Evolutionary conservation across 2,113 vertebrate genomes (phyloP).

Genomic region (Petroica traversi): DNA sequence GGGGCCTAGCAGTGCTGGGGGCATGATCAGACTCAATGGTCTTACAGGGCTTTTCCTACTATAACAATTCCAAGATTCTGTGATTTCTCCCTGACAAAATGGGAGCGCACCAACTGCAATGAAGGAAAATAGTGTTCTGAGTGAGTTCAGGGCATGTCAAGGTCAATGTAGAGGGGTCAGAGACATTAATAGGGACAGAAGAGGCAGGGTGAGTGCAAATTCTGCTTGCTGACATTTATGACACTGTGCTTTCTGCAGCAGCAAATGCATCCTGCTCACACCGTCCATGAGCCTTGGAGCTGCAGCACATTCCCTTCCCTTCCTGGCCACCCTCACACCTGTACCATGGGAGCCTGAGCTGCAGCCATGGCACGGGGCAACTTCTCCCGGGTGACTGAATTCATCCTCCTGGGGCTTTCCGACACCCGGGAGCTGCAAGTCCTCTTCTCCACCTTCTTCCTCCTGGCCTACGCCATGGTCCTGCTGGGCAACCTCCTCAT

Average conservation of each 20-base stretch:
- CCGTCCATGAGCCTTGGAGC: not conserved
- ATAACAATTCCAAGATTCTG: not conserved
- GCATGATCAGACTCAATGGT: fast-evolving
- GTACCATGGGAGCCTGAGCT: not conserved
- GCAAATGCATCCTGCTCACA: not conserved
- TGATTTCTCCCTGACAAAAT: not conserved
- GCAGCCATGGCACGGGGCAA: slow-evolving; percentile 15
- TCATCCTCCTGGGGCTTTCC: slow-evolving; percentile 63
- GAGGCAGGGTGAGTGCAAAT: not conserved
- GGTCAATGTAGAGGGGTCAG: not conserved
- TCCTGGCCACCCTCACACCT: not conserved
- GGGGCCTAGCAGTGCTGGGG: not conserved
- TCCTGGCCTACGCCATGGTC: slow-evolving; percentile 32
- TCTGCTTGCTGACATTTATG: not conserved
- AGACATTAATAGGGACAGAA: not conserved
- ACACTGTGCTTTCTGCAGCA: not conserved
- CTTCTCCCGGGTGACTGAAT: slow-evolving; percentile 52
- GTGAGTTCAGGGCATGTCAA: not conserved
- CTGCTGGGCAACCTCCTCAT: slow-evolving; percentile 68
- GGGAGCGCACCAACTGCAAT: not conserved
- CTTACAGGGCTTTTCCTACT: not conserved
- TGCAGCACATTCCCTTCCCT: not conserved
- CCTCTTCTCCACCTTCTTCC: slow-evolving; percentile 45
- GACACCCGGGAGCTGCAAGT: slow-evolving; percentile 22
- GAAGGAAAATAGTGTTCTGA: not conserved